Evolutionary conservation across 2,797 vertebrate species (phyloP), one percentile per base, ranked within the genome.

Genomic region (Astyanax mexicanus): DNA sequence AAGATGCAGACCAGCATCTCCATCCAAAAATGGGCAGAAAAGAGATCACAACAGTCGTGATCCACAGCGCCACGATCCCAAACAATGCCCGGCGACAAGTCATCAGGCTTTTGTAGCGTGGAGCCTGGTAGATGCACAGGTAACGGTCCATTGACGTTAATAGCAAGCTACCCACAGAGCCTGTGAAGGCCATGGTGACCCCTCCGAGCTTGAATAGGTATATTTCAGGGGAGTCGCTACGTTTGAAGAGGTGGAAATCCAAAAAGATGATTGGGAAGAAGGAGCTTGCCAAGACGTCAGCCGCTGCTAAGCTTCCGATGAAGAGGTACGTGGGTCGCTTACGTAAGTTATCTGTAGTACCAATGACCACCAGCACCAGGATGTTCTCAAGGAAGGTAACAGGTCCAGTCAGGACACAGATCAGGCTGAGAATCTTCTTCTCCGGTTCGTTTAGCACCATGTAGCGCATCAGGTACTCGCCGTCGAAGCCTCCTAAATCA

Each of bases 191-290:
- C 17, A 95, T 86, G 69, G 89, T 97, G 82, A 99, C 96, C 0
- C 96, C 97, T 15, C 95, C 93, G 3, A 99, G 89, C 89, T 98
- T 96, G 79, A 98, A 93, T 81, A 99, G 92, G 86, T 95, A 98
- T 5, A 82, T 44, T 0, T 45, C 71, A 13, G 90, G 88, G 42
- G 86, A 74, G 0, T 92, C 92, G 0, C 47, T 57, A 0, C 51
- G 54, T 0, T 51, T 75, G 51, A 93, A 94, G 55, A 98, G 93
- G 1, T 99, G 97, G 79, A 99, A 98, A 72, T 92, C 88, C 54
- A 98, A 72, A n/a, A 99, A 98, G 81, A 88, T 96, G 80, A 79
- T 89, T 81, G 93, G 93, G 19, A 97, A 99, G 81, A 94, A 91
- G 78, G 93, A 86, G 75, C 97, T 98, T 83, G 96, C 97, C 7